These are phyloP conservation scores for Bombycilla garrulus DNA, from an alignment of 2,113 vertebrate genomes.

Conservation along the genomic window DNA sequence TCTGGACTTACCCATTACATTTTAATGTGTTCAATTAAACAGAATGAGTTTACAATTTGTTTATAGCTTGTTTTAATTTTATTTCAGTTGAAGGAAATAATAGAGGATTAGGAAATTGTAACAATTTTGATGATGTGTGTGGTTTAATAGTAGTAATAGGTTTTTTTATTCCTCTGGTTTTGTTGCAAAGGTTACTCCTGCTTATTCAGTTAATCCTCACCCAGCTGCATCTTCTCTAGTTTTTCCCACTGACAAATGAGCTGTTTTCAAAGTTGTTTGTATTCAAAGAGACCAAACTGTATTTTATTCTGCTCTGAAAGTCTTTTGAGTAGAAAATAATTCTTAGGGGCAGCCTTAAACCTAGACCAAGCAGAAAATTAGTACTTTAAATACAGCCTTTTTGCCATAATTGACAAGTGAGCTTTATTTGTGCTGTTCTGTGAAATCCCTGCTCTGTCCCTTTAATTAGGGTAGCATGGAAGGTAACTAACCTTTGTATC, in stretches of 20 bases:
- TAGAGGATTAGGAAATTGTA: slow-evolving; percentile 4
- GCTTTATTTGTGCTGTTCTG: not conserved
- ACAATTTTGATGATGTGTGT: not conserved
- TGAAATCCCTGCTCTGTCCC: not conserved
- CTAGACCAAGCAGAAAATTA: not conserved
- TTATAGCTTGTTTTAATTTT: slow-evolving; percentile 26
- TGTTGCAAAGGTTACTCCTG: not conserved
- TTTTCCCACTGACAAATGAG: slow-evolving; percentile 25
- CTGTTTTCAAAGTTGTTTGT: slow-evolving; percentile 22
- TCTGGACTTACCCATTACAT: not conserved
- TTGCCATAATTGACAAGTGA: not conserved
- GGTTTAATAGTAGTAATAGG: not conserved
- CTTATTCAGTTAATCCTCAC: not conserved
- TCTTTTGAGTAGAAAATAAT: not conserved
- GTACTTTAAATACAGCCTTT: not conserved
- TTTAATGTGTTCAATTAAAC: slow-evolving; percentile 14
- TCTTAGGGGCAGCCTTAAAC: not conserved
- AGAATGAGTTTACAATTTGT: slow-evolving; percentile 14
- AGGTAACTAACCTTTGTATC: not conserved
- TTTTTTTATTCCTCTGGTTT: not conserved
- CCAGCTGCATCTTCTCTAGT: slow-evolving; percentile 42
- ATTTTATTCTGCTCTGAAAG: not conserved
- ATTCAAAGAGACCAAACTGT: not conserved
- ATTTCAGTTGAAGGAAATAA: not conserved
- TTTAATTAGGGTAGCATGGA: not conserved